Evolutionary conservation across 1,140 invertebrate genomes (phyloP), one percentile per base, ranked within the genome.

Genomic region (Nebria ingens): DNA sequence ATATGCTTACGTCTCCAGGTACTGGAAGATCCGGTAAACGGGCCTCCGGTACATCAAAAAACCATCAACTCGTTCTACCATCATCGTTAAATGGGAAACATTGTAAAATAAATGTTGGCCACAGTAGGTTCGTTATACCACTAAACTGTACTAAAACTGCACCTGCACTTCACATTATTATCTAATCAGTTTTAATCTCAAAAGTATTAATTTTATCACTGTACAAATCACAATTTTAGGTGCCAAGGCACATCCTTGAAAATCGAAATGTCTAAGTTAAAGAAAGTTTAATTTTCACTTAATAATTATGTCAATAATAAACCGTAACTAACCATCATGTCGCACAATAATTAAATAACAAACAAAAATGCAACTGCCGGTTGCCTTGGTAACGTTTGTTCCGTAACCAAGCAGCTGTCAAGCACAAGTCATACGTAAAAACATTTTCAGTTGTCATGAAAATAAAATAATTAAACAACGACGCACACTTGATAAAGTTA

Each of bases 21-120:
- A 85, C 78, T 83, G 81, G 74, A 85, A 84, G 63, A 83, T 81
- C 69, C 82, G 75, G 71, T 85, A 85, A 57, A 84, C 80, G 63
- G 83, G 83, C 66, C 81, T 81, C 66, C 80, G 78, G 72, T 81
- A 85, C 72, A 84, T 79, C 69, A 84, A 75, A 67, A 81, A 79
- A 64, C 80, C 81, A 65, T 83, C 81, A 65, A 80, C 79, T 62
- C 79, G 75, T 75, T 81, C 80, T 73, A 82, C 80, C 75, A 74
- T 77, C 52, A 53, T 53, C 22, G 23, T 53, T 21, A 12, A 45
- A 4, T 4, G 40, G 6, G 9, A 45, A 9, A 45, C 6, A 45
- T 4, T 12, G 40, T 45, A n/a, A n/a, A n/a, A n/a, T n/a, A n/a
- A n/a, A n/a, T n/a, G n/a, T n/a, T n/a, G n/a, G n/a, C n/a, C n/a